These are phyloP conservation scores for Anisognathus igniventris DNA, from an alignment of 2,797 vertebrate species.

Conservation along the genomic window DNA sequence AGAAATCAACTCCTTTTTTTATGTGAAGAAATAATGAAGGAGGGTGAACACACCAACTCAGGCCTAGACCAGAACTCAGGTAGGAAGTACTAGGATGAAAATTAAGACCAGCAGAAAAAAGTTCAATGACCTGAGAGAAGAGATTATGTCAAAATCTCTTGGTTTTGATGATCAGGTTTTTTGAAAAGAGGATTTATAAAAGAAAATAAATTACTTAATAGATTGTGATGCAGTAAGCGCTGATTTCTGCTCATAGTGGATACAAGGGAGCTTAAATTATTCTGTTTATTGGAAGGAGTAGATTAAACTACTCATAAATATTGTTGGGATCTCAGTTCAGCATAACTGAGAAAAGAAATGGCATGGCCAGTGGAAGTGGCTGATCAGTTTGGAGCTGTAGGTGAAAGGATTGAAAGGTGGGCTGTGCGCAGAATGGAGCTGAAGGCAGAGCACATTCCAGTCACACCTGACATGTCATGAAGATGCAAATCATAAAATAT, in stretches of 20 bases:
- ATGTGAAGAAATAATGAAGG: not conserved
- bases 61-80: not conserved
- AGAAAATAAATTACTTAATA: not conserved
- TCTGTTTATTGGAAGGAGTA: not conserved
- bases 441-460: not conserved
- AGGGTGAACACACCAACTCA: fast-evolving
- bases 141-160: not conserved
- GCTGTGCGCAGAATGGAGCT: not conserved
- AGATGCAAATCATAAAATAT: not conserved
- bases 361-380: not conserved
- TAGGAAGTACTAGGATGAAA: not conserved
- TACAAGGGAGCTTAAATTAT: not conserved
- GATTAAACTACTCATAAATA: not conserved
- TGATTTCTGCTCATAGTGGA: not conserved
- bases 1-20: not conserved
- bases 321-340: not conserved
- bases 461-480: not conserved
- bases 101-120: not conserved
- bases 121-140: not conserved
- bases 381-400: not conserved
- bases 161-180: not conserved
- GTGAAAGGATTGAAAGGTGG: not conserved
- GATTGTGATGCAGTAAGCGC: not conserved
- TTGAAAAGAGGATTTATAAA: not conserved
- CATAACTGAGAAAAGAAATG: not conserved